Base-by-base conservation (phyloP, 2,888 invertebrate species). In the Athalia circularis region DNA sequence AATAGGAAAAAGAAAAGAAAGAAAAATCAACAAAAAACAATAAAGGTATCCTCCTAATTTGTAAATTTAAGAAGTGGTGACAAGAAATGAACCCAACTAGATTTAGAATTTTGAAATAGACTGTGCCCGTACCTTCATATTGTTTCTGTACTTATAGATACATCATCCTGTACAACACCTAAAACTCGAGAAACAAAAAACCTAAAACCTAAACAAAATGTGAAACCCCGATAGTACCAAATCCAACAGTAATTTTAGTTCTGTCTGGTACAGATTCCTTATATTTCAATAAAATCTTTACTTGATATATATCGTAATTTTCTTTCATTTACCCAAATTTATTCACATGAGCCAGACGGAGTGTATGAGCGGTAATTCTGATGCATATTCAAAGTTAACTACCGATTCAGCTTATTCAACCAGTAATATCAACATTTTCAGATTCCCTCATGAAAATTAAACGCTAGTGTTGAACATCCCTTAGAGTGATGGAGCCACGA, bases 231-330 rank as follows among this genome's bases (percentile, higher is more conserved):
- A 87, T 90, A 90, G 90, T 88, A 90, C 89, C 90, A 90, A 90
- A 90, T 90, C 88, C 88, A 89, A 86, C 80, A 87, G 87, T 90
- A 90, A 90, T 89, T 90, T 90, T 90, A 90, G 90, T 90, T 90
- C 90, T 90, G 90, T 90, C 90, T 90, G 90, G 90, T 90, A 90
- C 90, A 90, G 90, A 89, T 90, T 89, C 89, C 90, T 89, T 90
- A 90, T 89, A 89, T 89, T 90, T 90, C 88, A 90, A 90, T 90
- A 90, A 90, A 90, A 89, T 88, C 87, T 87, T 88, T 88, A 89
- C 86, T 65, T 61, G 77, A 72, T 45, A 77, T 62, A 59, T 61
- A 70, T 78, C 57, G n/a, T 48, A 76, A 68, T 82, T 45, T 80
- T 64, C 79, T 52, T 83, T 87, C 82, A 84, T 85, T 81, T 80